Evolutionary conservation across 2,113 vertebrate genomes (phyloP).

Genomic region (Pluvianellus socialis): DNA sequence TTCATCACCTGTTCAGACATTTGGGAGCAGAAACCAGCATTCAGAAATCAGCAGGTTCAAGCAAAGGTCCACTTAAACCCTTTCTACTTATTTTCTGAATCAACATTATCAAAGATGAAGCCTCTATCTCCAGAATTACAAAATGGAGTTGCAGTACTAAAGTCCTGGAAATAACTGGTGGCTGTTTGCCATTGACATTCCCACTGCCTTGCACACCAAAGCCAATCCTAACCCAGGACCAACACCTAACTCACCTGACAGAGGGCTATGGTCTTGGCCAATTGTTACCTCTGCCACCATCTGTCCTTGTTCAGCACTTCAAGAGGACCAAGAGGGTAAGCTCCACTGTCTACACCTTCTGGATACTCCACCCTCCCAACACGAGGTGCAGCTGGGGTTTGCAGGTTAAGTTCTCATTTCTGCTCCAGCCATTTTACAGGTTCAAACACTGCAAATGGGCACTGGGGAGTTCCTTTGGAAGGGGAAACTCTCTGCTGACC

Average conservation of each 20-base stretch:
- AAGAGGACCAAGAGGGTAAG: not conserved
- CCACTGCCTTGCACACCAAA: not conserved
- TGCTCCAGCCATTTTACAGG: not conserved
- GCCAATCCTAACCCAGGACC: not conserved
- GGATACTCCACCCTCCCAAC: not conserved
- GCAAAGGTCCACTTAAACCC: not conserved
- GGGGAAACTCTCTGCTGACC: not conserved
- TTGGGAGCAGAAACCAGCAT: not conserved
- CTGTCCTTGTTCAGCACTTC: not conserved
- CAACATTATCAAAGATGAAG: not conserved
- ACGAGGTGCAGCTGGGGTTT: not conserved
- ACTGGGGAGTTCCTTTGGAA: not conserved
- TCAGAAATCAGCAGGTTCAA: not conserved
- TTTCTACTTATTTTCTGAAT: not conserved
- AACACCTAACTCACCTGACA: not conserved
- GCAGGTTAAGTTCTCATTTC: not conserved
- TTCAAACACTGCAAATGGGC: not conserved
- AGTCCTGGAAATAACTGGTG: not conserved
- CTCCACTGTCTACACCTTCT: not conserved
- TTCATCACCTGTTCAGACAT: conserved; percentile 38
- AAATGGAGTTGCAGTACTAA: not conserved
- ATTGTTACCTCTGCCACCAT: not conserved
- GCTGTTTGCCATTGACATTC: not conserved
- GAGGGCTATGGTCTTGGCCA: not conserved
- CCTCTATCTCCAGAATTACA: not conserved